These are phyloP conservation scores for Papilio elwesi DNA, from an alignment of 2,888 invertebrate species.

Conservation along the genomic window DNA sequence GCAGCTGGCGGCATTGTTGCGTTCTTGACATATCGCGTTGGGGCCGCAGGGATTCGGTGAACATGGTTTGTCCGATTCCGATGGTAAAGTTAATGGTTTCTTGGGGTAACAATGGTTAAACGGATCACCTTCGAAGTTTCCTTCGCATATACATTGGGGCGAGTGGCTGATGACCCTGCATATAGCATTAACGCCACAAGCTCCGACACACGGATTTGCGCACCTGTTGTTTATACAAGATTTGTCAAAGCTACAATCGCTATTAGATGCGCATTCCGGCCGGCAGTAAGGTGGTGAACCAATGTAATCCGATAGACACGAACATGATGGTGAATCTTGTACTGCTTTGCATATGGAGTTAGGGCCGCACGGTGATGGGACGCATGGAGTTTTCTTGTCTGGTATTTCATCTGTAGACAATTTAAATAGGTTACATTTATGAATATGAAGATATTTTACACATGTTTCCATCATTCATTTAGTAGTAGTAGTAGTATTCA, in stretches of 20 bases:
- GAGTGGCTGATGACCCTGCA: conserved; percentile 93
- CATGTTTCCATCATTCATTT: too few relatives aligned
- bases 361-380: conserved; percentile 91
- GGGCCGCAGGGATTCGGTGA: conserved; percentile 87
- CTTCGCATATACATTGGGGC: conserved; percentile 91
- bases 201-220: conserved; percentile 91
- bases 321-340: conserved; percentile 86
- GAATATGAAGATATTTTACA: neutral
- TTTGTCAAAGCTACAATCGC: conserved; percentile 90
- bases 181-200: conserved; percentile 90
- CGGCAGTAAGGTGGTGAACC: conserved; percentile 91
- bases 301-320: conserved; percentile 88
- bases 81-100: conserved; percentile 55
- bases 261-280: conserved; percentile 92
- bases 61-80: conserved; percentile 73
- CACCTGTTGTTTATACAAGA: conserved; percentile 92
- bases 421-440: conserved; percentile 21
- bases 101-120: conserved; percentile 86
- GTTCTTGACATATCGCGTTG: conserved; percentile 87
- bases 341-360: conserved; percentile 87
- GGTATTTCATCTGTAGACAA: conserved; percentile 58
- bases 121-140: conserved; percentile 89
- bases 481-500: too few relatives aligned
- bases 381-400: conserved; percentile 81
- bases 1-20: conserved; percentile 87